Base-by-base conservation (phyloP, 2,113 vertebrate genomes). In the Conger conger region DNA sequence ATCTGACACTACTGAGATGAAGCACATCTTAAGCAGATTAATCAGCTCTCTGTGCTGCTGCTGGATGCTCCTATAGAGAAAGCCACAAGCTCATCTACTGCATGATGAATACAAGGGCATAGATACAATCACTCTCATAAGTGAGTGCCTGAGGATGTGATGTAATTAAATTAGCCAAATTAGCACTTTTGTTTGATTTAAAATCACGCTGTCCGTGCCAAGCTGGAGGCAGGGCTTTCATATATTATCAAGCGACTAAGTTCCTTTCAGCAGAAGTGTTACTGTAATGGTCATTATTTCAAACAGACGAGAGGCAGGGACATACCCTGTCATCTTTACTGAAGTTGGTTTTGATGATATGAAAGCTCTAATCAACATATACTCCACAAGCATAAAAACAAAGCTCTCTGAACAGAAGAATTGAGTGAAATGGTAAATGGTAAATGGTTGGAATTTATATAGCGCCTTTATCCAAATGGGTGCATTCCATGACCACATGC, bases 161-260 rank as follows among this genome's bases (percentile, higher is more conserved):
- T 91, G 90, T n/a, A 94, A 94, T 88, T 88, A 95, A 94, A 68
- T 94, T 95, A 93, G 89, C 92, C 92, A 95, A 97, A 96, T 96
- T 96, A 94, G 94, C 90, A 91, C 93, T 96, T 97, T 96, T 96
- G 94, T 96, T 96, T 97, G 95, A 96, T 94, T 98, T 97, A 97
- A 91, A 87, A 92, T 57, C 86, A 88, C 88, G 94, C 92, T 94
- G 95, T 96, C 95, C 94, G 92, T 93, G 94, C 93, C 95, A 94
- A 89, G 85, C 17, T 84, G 93, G 90, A 94, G 91, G 90, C 91
- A 94, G 82, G 91, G 89, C 83, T 81, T 84, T 84, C 81, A 83
- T 76, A 78, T 23, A 76, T 81, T 82, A 79, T 77, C 38, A 73
- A 84, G 73, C 85, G 87, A 86, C 86, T 92, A 89, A 93, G 93